phyloP scores from a whole-genome alignment of 2,797 vertebrate genomes.

The Anisognathus igniventris region DNA sequence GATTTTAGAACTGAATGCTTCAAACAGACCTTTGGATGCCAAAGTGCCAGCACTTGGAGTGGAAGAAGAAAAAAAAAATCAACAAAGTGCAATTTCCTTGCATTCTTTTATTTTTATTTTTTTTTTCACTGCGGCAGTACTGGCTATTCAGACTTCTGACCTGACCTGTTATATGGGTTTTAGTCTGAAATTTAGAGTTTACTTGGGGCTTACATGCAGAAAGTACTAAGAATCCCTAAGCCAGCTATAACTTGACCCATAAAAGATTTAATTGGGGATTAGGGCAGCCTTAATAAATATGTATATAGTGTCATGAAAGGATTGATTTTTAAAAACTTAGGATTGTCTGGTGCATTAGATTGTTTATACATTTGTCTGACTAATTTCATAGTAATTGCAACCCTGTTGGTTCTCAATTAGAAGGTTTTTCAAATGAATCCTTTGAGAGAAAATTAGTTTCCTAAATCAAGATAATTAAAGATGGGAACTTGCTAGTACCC shows the following conservation, averaged over 20 bases:
- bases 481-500: neutral
- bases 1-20: neutral
- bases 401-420: neutral
- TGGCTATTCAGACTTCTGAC: neutral
- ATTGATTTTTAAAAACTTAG: neutral
- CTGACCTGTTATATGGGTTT: neutral
- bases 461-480: conserved; percentile 27
- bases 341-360: neutral
- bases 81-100: neutral
- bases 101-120: neutral
- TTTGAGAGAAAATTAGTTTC: conserved; percentile 33
- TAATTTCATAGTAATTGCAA: conserved; percentile 6
- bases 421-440: conserved; percentile 2
- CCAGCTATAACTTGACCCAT: neutral
- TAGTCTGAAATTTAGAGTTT: neutral
- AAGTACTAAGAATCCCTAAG: neutral
- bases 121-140: neutral
- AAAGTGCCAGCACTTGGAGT: neutral
- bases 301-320: neutral
- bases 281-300: neutral
- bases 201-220: neutral
- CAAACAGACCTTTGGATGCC: neutral
- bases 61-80: neutral
- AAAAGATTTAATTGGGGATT: neutral
- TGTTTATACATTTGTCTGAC: neutral